Evolutionary conservation across 2,888 invertebrate species (phyloP).

Genomic region (Leptinotarsa juncta): DNA sequence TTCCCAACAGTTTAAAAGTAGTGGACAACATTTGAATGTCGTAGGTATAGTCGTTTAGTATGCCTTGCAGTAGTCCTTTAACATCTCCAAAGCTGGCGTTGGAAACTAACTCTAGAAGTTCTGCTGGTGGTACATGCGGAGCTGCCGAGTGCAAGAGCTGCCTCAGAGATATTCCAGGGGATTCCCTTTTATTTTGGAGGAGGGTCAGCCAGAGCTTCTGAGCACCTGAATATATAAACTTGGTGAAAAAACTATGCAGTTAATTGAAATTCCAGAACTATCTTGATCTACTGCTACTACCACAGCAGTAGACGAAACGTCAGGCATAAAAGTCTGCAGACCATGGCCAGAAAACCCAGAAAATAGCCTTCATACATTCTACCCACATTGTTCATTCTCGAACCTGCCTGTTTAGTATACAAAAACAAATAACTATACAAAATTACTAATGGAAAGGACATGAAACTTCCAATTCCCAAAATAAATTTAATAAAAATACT

Average conservation of each 20-base stretch:
- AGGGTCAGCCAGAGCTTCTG: slow-evolving; percentile 69
- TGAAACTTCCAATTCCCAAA: too few relatives aligned
- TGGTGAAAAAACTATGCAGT: not conserved
- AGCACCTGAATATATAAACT: slow-evolving; percentile 52
- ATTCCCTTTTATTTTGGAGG: slow-evolving; percentile 64
- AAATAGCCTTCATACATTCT: too few relatives aligned
- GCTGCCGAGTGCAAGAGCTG: slow-evolving; percentile 70
- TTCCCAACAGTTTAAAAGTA: slow-evolving; percentile 74
- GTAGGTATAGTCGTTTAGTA: slow-evolving; percentile 81
- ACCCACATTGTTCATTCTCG: too few relatives aligned
- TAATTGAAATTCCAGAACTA: not conserved
- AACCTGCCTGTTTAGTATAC: too few relatives aligned
- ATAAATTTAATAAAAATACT: too few relatives aligned
- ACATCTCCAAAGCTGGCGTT: slow-evolving; percentile 74
- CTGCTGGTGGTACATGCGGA: slow-evolving; percentile 70
- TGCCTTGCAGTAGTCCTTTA: slow-evolving; percentile 72
- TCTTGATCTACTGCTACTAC: not conserved
- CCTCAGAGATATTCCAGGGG: slow-evolving; percentile 64
- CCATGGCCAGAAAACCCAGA: too few relatives aligned
- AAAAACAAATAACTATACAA: too few relatives aligned
- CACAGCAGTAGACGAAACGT: too few relatives aligned
- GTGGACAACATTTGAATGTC: slow-evolving; percentile 79
- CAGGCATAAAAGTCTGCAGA: too few relatives aligned
- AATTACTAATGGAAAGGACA: too few relatives aligned
- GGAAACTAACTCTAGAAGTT: slow-evolving; percentile 71